phyloP scores from a whole-genome alignment of 30 jellyfish, hydroid and myxozoan genomes.

The Hydra vulgaris region DNA sequence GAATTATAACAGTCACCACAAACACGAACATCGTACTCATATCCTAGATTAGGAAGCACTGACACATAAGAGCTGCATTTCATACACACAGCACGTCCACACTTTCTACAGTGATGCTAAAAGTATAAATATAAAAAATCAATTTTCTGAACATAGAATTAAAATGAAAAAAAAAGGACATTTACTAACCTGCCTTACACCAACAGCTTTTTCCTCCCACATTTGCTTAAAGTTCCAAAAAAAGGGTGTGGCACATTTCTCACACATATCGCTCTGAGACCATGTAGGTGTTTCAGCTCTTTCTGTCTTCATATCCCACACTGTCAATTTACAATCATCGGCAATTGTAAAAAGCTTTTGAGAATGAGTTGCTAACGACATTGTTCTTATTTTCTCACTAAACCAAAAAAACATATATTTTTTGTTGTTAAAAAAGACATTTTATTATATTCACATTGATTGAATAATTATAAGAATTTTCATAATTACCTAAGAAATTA shows the following conservation, averaged over 20 bases:
- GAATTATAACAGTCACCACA: conserved; percentile 72
- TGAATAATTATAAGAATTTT: too few relatives aligned
- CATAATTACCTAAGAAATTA: too few relatives aligned
- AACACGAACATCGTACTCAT: conserved; percentile 73
- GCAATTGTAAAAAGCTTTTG: conserved; percentile 61
- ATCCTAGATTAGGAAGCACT: conserved; percentile 74
- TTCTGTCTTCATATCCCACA: conserved; percentile 83
- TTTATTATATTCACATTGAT: too few relatives aligned
- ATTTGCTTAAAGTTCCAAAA: conserved; percentile 95
- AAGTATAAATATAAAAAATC: not conserved
- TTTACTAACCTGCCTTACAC: conserved; percentile 84
- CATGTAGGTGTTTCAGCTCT: conserved; percentile 94
- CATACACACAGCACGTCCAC: conserved; percentile 96
- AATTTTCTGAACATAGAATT: not conserved
- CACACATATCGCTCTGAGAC: conserved; percentile 98
- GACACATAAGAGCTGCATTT: conserved; percentile 76
- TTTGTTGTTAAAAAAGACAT: too few relatives aligned
- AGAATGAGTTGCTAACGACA: conserved; percentile 50
- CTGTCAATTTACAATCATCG: conserved; percentile 66
- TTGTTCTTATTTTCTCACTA: conserved; percentile 63
- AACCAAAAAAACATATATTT: not conserved
- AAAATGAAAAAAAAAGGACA: not conserved
- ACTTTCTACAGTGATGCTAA: conserved; percentile 90
- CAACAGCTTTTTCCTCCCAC: conserved; percentile 86
- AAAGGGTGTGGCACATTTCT: conserved; percentile 87